phyloP scores from a whole-genome alignment of 1,140 invertebrate genomes.

The Zaprionus ornatus region DNA sequence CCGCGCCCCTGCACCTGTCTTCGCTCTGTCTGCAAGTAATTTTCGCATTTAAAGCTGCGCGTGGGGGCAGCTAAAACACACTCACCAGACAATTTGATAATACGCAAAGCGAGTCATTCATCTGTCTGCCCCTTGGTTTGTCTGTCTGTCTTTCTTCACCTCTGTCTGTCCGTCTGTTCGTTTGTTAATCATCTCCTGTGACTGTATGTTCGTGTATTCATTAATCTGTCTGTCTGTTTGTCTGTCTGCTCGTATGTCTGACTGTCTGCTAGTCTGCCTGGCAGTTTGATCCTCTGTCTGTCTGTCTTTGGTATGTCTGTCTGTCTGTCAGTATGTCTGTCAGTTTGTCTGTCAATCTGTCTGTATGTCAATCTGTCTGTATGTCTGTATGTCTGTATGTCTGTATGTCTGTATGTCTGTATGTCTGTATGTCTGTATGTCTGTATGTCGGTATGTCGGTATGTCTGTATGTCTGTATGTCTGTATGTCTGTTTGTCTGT shows the following conservation, averaged over 20 bases:
- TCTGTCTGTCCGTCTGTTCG: background rate
- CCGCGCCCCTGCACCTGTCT: background rate
- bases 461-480: background rate
- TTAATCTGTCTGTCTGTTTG: background rate
- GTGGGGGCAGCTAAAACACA: conserved; percentile 30
- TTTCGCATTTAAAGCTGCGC: conserved; percentile 50
- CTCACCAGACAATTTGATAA: conserved; percentile 54
- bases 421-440: background rate
- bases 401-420: background rate
- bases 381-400: background rate
- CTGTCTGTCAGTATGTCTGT: background rate
- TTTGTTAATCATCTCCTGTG: no score
- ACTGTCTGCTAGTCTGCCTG: no score
- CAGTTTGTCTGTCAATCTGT: background rate
- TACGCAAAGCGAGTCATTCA: conserved; percentile 24
- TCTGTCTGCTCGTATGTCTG: background rate
- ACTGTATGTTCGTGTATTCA: background rate
- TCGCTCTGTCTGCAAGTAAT: conserved; percentile 34
- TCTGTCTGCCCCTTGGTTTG: background rate
- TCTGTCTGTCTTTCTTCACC: background rate
- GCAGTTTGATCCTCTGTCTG: background rate
- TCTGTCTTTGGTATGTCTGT: background rate
- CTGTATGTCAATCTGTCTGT: background rate
- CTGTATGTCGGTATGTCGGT: background rate
- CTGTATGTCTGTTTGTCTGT: background rate